Percentiles rank a stretch among this genome's conserved stretches.
These are phyloP conservation scores for Beaufortia kweichowensis DNA, from an alignment of 2,113 vertebrate genomes.

Conservation along the genomic window DNA sequence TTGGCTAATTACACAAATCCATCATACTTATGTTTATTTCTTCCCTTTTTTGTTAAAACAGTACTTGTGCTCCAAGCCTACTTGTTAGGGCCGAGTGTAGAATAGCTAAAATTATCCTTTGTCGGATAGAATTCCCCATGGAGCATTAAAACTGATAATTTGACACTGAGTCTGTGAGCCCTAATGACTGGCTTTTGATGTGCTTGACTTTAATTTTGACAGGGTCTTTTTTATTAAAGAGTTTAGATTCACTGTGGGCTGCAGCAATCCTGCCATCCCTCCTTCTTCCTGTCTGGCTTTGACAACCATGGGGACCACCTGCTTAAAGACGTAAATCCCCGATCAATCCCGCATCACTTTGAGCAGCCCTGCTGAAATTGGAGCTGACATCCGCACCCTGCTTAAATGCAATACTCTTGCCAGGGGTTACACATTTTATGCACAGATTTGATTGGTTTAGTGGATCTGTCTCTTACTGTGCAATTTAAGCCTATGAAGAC, in stretches of 20 bases:
- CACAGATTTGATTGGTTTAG: slow-evolving; percentile 10
- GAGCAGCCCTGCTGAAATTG: slow-evolving; percentile 26
- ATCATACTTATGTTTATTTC: slow-evolving; percentile 6
- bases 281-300: slow-evolving; percentile 34
- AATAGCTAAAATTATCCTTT: slow-evolving; percentile 38
- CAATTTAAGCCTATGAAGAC: slow-evolving; percentile 13
- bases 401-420: slow-evolving; percentile 27
- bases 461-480: slow-evolving; percentile 8
- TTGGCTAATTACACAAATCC: slow-evolving; percentile 7
- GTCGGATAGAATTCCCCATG: slow-evolving; percentile 29
- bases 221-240: slow-evolving; percentile 39
- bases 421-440: slow-evolving; percentile 5
- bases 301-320: slow-evolving; percentile 45
- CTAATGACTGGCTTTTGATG: slow-evolving; percentile 41
- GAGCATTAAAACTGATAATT: slow-evolving; percentile 46
- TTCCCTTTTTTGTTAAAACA: background rate
- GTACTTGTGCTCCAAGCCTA: slow-evolving; percentile 3
- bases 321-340: slow-evolving; percentile 50
- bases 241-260: slow-evolving; percentile 25
- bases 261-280: slow-evolving; percentile 28
- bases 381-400: slow-evolving; percentile 37
- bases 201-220: slow-evolving; percentile 37
- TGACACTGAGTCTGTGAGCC: slow-evolving; percentile 33
- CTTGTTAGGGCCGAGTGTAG: background rate
- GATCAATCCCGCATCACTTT: slow-evolving; percentile 37